Conservation (phyloP, 1,140 invertebrate genomes). For the Apocrypta bakeri region DNA sequence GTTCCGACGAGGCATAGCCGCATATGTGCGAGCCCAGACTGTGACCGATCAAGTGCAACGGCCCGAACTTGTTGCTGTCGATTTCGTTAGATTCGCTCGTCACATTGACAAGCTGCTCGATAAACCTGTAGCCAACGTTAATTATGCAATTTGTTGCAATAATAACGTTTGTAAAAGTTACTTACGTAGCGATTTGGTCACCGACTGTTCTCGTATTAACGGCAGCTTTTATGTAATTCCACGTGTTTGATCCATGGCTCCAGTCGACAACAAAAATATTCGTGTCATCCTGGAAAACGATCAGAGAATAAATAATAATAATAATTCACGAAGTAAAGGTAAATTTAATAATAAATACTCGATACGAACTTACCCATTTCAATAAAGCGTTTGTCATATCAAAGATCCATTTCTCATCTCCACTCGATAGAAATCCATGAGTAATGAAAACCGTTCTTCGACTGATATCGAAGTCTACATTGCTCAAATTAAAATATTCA, state of each 20-base stretch:
- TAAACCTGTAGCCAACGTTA: slow-evolving; percentile 9
- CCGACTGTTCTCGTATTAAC: slow-evolving; percentile 76
- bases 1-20: slow-evolving; percentile 8
- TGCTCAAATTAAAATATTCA: slow-evolving; percentile 75
- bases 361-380: slow-evolving; percentile 67
- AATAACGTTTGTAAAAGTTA: no score
- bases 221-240: slow-evolving; percentile 78
- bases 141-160: no score
- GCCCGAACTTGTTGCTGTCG: not conserved
- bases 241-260: slow-evolving; percentile 76
- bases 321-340: not conserved
- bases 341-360: not conserved
- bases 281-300: slow-evolving; percentile 76
- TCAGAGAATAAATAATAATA: slow-evolving; percentile 27
- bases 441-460: slow-evolving; percentile 75
- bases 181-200: slow-evolving; percentile 73
- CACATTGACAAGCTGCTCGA: not conserved
- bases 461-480: slow-evolving; percentile 73
- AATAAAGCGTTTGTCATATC: slow-evolving; percentile 75
- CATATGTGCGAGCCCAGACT: slow-evolving; percentile 37
- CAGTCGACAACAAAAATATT: slow-evolving; percentile 78
- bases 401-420: slow-evolving; percentile 73
- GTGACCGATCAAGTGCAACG: slow-evolving; percentile 23
- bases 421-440: slow-evolving; percentile 77
- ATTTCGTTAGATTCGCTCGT: not conserved